These are phyloP conservation scores for Cephus runcator DNA, from an alignment of 2,888 invertebrate genomes.

Conservation along the genomic window DNA sequence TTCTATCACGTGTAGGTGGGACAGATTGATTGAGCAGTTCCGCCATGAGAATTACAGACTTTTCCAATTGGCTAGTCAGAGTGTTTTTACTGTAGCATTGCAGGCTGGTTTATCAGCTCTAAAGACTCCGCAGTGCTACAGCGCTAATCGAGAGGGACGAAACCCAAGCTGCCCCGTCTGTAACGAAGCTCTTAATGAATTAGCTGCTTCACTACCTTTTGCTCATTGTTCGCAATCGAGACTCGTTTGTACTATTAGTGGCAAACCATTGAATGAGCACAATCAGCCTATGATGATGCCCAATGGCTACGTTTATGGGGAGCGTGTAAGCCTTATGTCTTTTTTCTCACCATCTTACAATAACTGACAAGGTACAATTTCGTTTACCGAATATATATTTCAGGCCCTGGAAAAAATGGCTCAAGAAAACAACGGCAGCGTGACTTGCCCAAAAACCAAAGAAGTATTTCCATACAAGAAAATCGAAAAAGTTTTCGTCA, in stretches of 20 bases:
- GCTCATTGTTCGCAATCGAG: conserved; percentile 97
- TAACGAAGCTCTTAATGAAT: conserved; percentile 84
- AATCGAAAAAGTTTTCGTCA: conserved; percentile 96
- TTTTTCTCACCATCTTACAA: background rate
- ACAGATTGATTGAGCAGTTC: conserved; percentile 87
- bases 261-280: conserved; percentile 93
- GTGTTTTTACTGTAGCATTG: conserved; percentile 90
- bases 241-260: conserved; percentile 90
- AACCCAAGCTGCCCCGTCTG: conserved; percentile 95
- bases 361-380: background rate
- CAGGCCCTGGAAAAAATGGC: conserved; percentile 93
- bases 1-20: conserved; percentile 73
- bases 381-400: conserved; percentile 39
- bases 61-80: conserved; percentile 91
- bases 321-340: conserved; percentile 73
- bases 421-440: conserved; percentile 86
- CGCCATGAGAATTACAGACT: conserved; percentile 93
- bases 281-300: conserved; percentile 99
- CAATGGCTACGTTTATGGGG: conserved; percentile 97
- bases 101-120: conserved; percentile 95
- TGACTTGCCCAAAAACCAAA: conserved; percentile 94
- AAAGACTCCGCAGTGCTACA: conserved; percentile 81
- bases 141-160: conserved; percentile 71
- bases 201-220: conserved; percentile 89
- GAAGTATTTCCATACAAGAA: conserved; percentile 91